Conservation (phyloP, 2,888 invertebrate genomes). For the Torymus aiolomorphi region DNA sequence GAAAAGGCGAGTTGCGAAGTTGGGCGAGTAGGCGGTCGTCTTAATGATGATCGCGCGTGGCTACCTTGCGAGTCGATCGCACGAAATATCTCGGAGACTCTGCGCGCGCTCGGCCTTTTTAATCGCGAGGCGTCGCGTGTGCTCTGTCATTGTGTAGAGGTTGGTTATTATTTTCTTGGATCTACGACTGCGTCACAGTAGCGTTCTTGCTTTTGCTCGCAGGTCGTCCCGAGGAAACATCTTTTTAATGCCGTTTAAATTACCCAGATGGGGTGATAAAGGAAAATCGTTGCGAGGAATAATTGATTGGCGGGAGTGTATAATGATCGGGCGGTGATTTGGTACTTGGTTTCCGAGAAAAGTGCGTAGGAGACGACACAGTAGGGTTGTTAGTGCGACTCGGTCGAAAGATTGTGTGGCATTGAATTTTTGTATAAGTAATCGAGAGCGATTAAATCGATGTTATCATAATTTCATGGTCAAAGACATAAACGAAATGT, state of each 20-base stretch:
- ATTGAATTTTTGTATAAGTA: constrained; percentile 39
- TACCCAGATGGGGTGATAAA: not conserved
- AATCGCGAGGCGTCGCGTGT: not conserved
- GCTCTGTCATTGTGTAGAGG: not conserved
- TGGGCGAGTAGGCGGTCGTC: constrained; percentile 14
- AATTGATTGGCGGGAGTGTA: constrained; percentile 1
- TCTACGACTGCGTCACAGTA: not conserved
- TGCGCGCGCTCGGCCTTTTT: not conserved
- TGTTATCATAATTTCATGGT: constrained; percentile 52
- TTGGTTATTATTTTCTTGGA: constrained; percentile 27
- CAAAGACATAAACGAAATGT: constrained; percentile 35
- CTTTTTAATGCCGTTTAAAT: not conserved
- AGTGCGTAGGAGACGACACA: too few relatives aligned
- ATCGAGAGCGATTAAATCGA: constrained; percentile 17
- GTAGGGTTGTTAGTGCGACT: not conserved
- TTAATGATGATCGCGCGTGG: constrained; percentile 15
- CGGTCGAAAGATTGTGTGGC: constrained; percentile 25
- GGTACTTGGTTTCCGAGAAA: too few relatives aligned
- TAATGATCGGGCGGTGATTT: too few relatives aligned
- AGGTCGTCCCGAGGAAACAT: not conserved
- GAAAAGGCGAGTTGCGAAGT: constrained; percentile 28
- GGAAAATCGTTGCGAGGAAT: not conserved
- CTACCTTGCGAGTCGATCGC: not conserved
- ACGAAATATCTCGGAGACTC: constrained; percentile 9
- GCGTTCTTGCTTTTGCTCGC: not conserved